Evolutionary conservation across 2,797 vertebrate genomes (phyloP), one percentile per base, ranked within the genome.

Genomic region (Coranthus polyacanthus): DNA sequence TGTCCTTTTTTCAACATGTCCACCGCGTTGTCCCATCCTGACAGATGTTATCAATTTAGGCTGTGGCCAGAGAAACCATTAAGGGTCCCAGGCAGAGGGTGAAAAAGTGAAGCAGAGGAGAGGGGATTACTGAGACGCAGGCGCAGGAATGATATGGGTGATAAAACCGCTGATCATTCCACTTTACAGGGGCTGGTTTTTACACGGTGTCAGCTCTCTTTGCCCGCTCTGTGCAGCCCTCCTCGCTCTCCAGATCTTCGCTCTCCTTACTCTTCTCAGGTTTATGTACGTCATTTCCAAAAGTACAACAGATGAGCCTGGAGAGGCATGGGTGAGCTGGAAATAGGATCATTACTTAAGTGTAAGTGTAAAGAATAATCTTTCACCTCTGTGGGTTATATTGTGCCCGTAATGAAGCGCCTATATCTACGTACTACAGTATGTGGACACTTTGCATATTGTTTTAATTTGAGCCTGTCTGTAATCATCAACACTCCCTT

Each of bases 1-100:
- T 55, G 5, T 9, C 17, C 15, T 65, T 47, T 75, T 67, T 36
- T 47, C 38, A 66, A 54, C 64, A 77, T 54, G 65, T 73, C 80
- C 66, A 74, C 70, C 59, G 32, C 56, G 73, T 38, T 52, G 62
- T 67, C 59, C 67, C 46, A 9, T 24, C 21, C 63, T 82, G 83
- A 87, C 81, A 89, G 88, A 91, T 87, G 88, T 84, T 89, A 86
- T 87, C 85, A 79, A 86, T 88, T 86, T 64, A 82, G 53, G 43
- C 67, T 0, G 15, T 1, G 66, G 76, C 75, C 59, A 81, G 49
- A 70, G 65, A 73, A 75, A 75, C 86, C 84, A 84, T 86, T 82
- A 88, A 75, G 59, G 69, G 72, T 79, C 77, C 71, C 76, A 52
- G 55, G 67, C 55, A 78, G 72, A 70, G 51, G 67, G 50, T 75